Evolutionary conservation across 2,888 invertebrate genomes (phyloP).

Genomic region (Muschampia plurimacula): DNA sequence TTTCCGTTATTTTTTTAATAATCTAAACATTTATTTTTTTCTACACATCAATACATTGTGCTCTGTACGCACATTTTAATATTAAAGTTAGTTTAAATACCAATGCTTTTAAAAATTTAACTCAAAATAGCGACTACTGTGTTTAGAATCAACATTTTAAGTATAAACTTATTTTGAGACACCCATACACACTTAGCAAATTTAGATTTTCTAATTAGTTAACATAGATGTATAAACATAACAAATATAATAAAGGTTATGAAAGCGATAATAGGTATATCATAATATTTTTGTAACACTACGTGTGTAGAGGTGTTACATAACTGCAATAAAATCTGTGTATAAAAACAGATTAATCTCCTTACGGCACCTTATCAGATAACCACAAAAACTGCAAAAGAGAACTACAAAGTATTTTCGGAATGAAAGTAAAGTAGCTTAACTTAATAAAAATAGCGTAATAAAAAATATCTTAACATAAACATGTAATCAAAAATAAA

Average conservation of each 20-base stretch:
- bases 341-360: constrained; percentile 34
- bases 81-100: neutral
- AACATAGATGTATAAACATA: constrained; percentile 6
- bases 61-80: constrained; percentile 5
- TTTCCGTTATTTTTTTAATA: neutral
- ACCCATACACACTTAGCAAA: constrained; percentile 51
- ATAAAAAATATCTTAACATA: constrained; percentile 49
- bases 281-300: constrained; percentile 41
- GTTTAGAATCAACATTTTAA: constrained; percentile 59
- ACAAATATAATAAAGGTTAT: constrained; percentile 25
- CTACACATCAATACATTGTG: constrained; percentile 25
- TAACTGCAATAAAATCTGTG: constrained; percentile 42
- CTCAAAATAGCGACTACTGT: constrained; percentile 56
- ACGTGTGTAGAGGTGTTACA: constrained; percentile 49
- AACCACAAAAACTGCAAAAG: constrained; percentile 41
- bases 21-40: constrained; percentile 14
- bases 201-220: constrained; percentile 12
- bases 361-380: constrained; percentile 41
- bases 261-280: constrained; percentile 35
- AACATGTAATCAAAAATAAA: constrained; percentile 59
- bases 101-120: constrained; percentile 37
- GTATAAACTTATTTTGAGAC: constrained; percentile 41
- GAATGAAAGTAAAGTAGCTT: constrained; percentile 75
- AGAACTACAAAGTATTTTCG: constrained; percentile 53
- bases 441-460: constrained; percentile 54